These are phyloP conservation scores for Drosophila mercatorum DNA, from an alignment of 2,888 invertebrate species.

Conservation along the genomic window DNA sequence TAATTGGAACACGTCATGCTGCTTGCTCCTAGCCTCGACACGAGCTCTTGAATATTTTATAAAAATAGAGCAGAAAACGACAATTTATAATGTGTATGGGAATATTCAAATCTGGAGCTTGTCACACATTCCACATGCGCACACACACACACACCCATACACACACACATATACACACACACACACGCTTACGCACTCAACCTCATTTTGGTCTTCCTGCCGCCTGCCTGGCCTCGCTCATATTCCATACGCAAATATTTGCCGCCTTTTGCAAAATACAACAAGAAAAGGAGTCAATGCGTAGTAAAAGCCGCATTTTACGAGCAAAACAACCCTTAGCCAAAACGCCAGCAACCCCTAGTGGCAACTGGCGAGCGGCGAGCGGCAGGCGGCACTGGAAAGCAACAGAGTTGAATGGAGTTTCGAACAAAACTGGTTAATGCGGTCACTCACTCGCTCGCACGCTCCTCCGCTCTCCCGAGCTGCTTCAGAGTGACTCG, in stretches of 20 bases:
- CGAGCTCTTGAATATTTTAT: slow-evolving; percentile 34
- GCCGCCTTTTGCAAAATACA: slow-evolving; percentile 10
- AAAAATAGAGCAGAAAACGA: neutral
- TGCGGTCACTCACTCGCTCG: slow-evolving; percentile 19
- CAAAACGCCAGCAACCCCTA: slow-evolving; percentile 39
- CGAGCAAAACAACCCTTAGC: slow-evolving; percentile 36
- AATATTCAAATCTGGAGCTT: slow-evolving; percentile 37
- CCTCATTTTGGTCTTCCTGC: slow-evolving; percentile 15
- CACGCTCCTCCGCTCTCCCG: neutral
- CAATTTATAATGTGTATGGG: slow-evolving; percentile 13
- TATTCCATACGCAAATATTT: slow-evolving; percentile 39
- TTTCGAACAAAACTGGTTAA: slow-evolving; percentile 29
- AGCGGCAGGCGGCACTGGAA: slow-evolving; percentile 37
- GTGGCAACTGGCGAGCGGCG: slow-evolving; percentile 12
- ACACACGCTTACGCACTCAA: slow-evolving; percentile 6
- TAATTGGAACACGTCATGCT: slow-evolving; percentile 36
- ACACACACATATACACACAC: neutral
- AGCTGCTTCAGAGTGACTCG: slow-evolving; percentile 15
- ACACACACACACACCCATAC: slow-evolving; percentile 1
- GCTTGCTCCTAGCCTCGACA: slow-evolving; percentile 1
- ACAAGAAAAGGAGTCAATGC: slow-evolving; percentile 8
- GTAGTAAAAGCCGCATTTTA: slow-evolving; percentile 37
- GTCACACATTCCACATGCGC: slow-evolving; percentile 37
- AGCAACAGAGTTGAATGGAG: slow-evolving; percentile 37
- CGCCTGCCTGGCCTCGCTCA: neutral